Base-by-base conservation (phyloP, 2,888 invertebrate genomes). In the Archips xylosteana region DNA sequence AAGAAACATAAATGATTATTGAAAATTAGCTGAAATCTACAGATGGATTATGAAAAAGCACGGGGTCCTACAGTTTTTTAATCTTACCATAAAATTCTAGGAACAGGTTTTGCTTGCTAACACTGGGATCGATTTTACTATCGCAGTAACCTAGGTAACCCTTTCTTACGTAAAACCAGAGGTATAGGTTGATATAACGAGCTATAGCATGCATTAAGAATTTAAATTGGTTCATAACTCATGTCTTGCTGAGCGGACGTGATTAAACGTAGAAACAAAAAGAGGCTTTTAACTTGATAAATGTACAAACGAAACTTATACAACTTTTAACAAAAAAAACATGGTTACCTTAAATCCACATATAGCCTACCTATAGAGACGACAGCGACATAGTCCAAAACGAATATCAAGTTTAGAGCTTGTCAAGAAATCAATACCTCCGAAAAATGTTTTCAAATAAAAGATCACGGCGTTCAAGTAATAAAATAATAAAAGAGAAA, bases 91-190 rank as follows among this genome's bases (percentile, higher is more conserved):
- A 23, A 45, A 69, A 45, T 64, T 61, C 70, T 61, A 63, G 71
- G 69, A 69, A 70, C 70, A 57, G 51, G 61, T 54, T 76, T 63
- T 75, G 74, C 75, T 70, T 66, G 51, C 32, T 57, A 71, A 47
- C 57, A 45, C 51, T 73, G 34, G 32, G n/a, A 77, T 80, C 76
- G 80, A 80, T 80, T 77, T 60, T 60, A 79, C 78, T 62, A 68
- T 62, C 65, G 36, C 39, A 0, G 79, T 80, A 69, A 59, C 79
- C 77, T 73, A 64, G 78, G 78, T 39, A 75, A 78, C 76, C 23
- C 3, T 32, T 51, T 39, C 69, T 74, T 74, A 74, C 70, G 54
- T 74, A 74, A 64, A 70, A 65, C 13, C 57, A 60, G 69, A 68
- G 49, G 49, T 68, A 49, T 32, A 68, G 15, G 57, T 32, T 64